A percentile compares a stretch with the other conserved stretches of the same genome.
phyloP scores from a whole-genome alignment of 2,797 vertebrate species.

The Natrix natrix region DNA sequence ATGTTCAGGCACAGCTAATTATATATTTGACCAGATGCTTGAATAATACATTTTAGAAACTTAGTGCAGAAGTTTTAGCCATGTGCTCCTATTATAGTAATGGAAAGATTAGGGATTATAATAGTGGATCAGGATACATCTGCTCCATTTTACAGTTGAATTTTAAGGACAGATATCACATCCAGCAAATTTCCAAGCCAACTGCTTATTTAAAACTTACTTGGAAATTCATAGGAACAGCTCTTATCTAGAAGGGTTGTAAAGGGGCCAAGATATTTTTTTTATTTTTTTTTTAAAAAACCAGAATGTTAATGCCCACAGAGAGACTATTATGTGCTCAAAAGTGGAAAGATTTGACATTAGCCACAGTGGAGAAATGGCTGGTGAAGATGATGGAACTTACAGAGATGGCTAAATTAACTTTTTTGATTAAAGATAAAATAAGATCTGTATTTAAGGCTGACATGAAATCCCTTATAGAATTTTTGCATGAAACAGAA shows the following conservation, averaged over 20 bases:
- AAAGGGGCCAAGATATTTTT: neutral
- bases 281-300: neutral
- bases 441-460: neutral
- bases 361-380: neutral
- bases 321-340: neutral
- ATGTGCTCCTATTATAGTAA: neutral
- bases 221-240: neutral
- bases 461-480: neutral
- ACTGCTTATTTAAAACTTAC: neutral
- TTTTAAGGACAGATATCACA: neutral
- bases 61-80: neutral
- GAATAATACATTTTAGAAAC: neutral
- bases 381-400: neutral
- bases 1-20: neutral
- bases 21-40: neutral
- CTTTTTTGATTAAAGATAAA: neutral
- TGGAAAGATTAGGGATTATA: neutral
- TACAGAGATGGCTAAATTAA: neutral
- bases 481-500: neutral
- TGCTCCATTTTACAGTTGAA: neutral
- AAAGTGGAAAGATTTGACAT: neutral
- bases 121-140: neutral
- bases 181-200: neutral
- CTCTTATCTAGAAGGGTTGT: neutral
- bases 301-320: neutral